A percentile compares a stretch with the other conserved stretches of the same genome.
Evolutionary conservation across 2,888 invertebrate species (phyloP).

Genomic region (Pyrgus malvae): DNA sequence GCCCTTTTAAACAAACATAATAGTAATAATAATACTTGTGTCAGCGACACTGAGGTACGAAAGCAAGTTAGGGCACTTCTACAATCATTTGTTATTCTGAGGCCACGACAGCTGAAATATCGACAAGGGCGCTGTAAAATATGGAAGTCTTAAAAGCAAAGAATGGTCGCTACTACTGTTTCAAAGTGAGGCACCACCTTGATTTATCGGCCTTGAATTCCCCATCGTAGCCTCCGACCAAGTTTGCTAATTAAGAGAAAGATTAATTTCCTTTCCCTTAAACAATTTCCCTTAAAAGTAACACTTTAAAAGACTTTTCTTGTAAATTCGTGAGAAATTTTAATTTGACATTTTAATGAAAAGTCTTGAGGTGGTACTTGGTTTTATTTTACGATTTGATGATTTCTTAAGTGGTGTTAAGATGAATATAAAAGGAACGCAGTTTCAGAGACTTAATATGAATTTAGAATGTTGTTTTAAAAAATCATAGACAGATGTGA

Average conservation of each 20-base stretch:
- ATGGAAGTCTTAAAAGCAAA: slow-evolving; percentile 57
- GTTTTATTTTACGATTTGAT: too few relatives aligned
- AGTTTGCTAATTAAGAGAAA: slow-evolving; percentile 79
- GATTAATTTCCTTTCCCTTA: slow-evolving; percentile 76
- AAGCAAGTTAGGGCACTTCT: too few relatives aligned
- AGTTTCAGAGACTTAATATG: too few relatives aligned
- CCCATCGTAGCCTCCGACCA: slow-evolving; percentile 59
- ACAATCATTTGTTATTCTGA: too few relatives aligned
- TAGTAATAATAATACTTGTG: too few relatives aligned
- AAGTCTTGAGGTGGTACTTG: too few relatives aligned
- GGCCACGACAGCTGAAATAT: slow-evolving; percentile 54
- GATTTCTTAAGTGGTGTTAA: too few relatives aligned
- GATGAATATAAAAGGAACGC: too few relatives aligned
- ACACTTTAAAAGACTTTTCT: slow-evolving; percentile 35
- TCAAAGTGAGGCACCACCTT: slow-evolving; percentile 66
- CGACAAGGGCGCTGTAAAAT: slow-evolving; percentile 53
- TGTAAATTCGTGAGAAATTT: slow-evolving; percentile 13
- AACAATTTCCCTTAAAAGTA: slow-evolving; percentile 72
- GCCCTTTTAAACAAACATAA: too few relatives aligned
- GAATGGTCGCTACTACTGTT: slow-evolving; percentile 51
- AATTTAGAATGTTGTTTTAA: too few relatives aligned
- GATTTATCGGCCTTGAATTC: slow-evolving; percentile 75
- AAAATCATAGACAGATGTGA: too few relatives aligned
- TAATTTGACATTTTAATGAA: slow-evolving; percentile 21
- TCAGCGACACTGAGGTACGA: too few relatives aligned